phyloP scores from a whole-genome alignment of 2,888 invertebrate species.

The Melanargia galathea region DNA sequence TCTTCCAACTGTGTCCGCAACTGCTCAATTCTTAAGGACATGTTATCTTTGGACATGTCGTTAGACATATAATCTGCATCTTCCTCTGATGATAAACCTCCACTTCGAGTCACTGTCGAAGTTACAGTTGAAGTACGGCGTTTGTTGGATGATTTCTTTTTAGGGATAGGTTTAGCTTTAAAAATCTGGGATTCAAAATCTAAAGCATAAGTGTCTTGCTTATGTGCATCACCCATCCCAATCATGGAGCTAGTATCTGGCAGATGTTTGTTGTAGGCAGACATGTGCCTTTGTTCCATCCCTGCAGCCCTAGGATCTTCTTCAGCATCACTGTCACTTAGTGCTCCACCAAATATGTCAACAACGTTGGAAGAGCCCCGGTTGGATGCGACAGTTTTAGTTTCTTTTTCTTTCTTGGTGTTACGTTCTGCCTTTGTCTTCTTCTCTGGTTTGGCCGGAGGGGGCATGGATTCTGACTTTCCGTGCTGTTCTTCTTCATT shows the following conservation, averaged over 20 bases:
- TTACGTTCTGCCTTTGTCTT: constrained; percentile 57
- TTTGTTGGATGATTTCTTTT: constrained; percentile 49
- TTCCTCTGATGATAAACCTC: constrained; percentile 61
- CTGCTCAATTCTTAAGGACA: constrained; percentile 86
- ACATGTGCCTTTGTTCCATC: constrained; percentile 90
- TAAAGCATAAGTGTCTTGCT: constrained; percentile 48
- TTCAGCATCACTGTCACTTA: constrained; percentile 92
- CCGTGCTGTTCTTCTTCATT: constrained; percentile 90
- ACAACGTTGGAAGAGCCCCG: constrained; percentile 67
- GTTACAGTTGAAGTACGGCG: constrained; percentile 50
- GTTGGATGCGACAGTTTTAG: constrained; percentile 13
- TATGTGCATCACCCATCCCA: constrained; percentile 51
- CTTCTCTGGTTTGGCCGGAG: constrained; percentile 57
- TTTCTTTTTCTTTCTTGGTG: constrained; percentile 40
- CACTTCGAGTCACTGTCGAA: constrained; percentile 50
- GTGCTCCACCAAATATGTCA: constrained; percentile 95
- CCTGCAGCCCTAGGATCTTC: constrained; percentile 91
- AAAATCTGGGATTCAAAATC: constrained; percentile 71
- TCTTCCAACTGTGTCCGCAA: constrained; percentile 89
- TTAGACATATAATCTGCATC: constrained; percentile 60
- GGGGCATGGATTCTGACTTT: constrained; percentile 50
- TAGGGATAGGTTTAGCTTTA: constrained; percentile 41
- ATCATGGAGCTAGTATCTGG: constrained; percentile 82
- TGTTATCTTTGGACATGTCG: constrained; percentile 73
- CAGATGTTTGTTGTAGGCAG: constrained; percentile 87